These are phyloP conservation scores for Temnothorax curvispinosus DNA, from an alignment of 1,140 invertebrate genomes.

Conservation along the genomic window DNA sequence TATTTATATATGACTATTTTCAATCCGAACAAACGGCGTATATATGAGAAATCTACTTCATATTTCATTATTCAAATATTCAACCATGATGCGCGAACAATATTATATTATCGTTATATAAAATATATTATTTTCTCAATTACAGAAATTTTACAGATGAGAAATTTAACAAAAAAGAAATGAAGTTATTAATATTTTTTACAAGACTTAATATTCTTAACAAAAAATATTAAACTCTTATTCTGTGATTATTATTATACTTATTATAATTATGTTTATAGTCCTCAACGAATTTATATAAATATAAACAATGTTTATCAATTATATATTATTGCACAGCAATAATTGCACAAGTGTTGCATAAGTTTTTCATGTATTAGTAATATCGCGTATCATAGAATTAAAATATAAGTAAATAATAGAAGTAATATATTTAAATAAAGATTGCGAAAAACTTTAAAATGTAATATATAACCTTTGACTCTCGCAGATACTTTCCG, in stretches of 20 bases:
- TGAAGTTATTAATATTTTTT: background rate
- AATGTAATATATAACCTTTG: background rate
- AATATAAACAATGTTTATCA: constrained; percentile 3
- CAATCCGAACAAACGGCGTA: background rate
- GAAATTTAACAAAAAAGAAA: background rate
- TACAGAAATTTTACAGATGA: too few relatives aligned
- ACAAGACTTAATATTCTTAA: background rate
- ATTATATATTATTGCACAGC: background rate
- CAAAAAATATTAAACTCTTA: background rate
- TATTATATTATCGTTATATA: constrained; percentile 3
- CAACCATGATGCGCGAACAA: background rate
- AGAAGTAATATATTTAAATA: background rate
- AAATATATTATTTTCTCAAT: background rate
- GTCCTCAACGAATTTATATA: background rate
- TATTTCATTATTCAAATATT: constrained; percentile 3
- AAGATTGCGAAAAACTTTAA: background rate
- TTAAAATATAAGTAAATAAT: background rate
- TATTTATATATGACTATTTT: constrained; percentile 21
- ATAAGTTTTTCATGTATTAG: background rate
- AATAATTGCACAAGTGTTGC: background rate
- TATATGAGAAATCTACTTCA: background rate
- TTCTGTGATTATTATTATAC: background rate
- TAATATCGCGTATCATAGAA: background rate
- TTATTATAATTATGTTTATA: background rate
- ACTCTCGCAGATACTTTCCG: background rate